Evolutionary conservation across 2,888 invertebrate species (phyloP), one percentile per base, ranked within the genome.

Genomic region (Melinopterus prodromus): DNA sequence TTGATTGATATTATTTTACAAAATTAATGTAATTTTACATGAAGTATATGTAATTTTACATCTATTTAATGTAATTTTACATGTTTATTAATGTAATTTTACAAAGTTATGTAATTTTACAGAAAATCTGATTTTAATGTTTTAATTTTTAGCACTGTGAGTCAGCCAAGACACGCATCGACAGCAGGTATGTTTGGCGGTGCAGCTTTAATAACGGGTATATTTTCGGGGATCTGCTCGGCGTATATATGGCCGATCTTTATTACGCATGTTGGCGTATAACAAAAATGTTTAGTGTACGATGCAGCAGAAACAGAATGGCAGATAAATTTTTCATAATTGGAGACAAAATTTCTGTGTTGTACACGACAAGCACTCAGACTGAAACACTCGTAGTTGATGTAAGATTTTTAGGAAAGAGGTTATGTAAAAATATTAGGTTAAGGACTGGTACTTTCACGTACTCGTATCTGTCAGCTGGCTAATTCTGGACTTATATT

Each of bases 131-230:
- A 69, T 72, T 77, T 77, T 4, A 71, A 77, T 71, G 15, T 26
- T 72, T 37, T 12, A 15, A 71, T 6, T 91, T 91, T 75, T 90
- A 96, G 97, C 82, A 93, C 92, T 70, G 97, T 97, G 15, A 53
- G 53, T 53, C 94, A 95, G n/a, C 93, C 94, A 0, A 94, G 96
- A 86, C 91, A 97, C 88, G 95, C 96, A 15, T 91, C 95, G 0
- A 94, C 94, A 0, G 99, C 99, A 0, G 99, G 99, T 80, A 99
- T 99, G 99, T 96, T 98, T 89, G 98, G 96, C 71, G 98, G 96
- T 0, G 98, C 99, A 16, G 95, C 95, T 86, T 92, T 99, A 0
- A 95, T 99, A 53, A 94, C 97, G 0, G 99, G 99, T 72, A 95
- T 99, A 76, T 93, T 97, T 81, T 86, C 90, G 7, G 99, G 99